Conservation (phyloP, 2,888 invertebrate species). For the Gryllus longicercus region DNA sequence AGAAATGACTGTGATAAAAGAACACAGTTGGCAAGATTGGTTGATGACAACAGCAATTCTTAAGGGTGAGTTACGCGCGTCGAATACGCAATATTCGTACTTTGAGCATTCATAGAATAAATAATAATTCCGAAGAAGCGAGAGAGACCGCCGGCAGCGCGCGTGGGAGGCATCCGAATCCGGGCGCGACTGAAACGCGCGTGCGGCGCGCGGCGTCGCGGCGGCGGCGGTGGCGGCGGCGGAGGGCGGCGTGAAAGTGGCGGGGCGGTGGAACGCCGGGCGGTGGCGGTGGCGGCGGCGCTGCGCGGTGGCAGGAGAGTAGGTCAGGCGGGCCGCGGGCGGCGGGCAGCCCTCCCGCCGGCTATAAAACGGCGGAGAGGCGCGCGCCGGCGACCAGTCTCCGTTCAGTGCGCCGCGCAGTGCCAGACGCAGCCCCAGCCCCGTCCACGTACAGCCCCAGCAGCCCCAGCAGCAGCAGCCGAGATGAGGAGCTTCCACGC, state of each 20-base stretch:
- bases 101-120: no score
- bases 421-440: not conserved
- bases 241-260: slow-evolving; percentile 9
- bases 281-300: not conserved
- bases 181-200: not conserved
- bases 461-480: not conserved
- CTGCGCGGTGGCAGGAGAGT: not conserved
- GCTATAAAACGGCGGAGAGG: slow-evolving; percentile 1
- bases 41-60: no score
- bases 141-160: not conserved
- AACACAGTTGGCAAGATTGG: no score
- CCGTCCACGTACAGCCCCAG: not conserved
- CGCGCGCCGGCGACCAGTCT: slow-evolving; percentile 1
- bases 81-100: no score
- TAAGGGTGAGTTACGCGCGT: no score
- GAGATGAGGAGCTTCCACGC: slow-evolving; percentile 17
- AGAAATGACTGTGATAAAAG: no score
- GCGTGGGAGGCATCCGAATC: not conserved
- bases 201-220: not conserved
- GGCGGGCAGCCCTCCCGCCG: not conserved
- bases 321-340: slow-evolving; percentile 2
- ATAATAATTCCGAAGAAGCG: no score
- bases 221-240: not conserved
- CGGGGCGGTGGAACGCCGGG: not conserved
- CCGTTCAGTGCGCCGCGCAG: not conserved